Percentiles rank a stretch among this genome's conserved stretches.
These are phyloP conservation scores for Megaleporinus macrocephalus DNA, from an alignment of 2,113 vertebrate genomes.

Conservation along the genomic window DNA sequence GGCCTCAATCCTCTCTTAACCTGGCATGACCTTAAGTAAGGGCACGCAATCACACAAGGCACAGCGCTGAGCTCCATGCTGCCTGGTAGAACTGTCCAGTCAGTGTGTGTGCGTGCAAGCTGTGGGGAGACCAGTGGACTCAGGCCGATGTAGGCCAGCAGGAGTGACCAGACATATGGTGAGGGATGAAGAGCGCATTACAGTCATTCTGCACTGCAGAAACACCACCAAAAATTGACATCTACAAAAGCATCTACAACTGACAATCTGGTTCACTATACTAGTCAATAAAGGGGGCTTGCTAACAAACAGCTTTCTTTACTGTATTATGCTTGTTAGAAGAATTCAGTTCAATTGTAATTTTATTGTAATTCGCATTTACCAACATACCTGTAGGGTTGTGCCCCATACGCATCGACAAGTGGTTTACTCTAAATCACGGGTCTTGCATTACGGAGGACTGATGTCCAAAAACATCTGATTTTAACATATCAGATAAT, in stretches of 20 bases:
- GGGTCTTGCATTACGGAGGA: too few species aligned
- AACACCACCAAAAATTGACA: not conserved
- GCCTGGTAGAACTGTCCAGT: constrained; percentile 2
- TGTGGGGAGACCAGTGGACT: not conserved
- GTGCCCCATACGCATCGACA: too few species aligned
- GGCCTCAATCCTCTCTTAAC: constrained; percentile 1
- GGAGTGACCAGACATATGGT: not conserved
- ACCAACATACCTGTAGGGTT: too few species aligned
- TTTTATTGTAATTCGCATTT: too few species aligned
- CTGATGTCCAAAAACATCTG: too few species aligned
- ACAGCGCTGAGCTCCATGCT: not conserved
- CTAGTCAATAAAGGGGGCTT: not conserved
- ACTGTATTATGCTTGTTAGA: too few species aligned
- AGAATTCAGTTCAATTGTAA: too few species aligned
- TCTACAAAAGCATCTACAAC: not conserved
- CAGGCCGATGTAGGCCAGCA: not conserved
- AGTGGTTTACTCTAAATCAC: too few species aligned
- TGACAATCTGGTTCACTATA: too few species aligned
- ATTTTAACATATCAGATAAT: too few species aligned
- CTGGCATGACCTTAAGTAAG: constrained; percentile 27
- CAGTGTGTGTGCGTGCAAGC: not conserved
- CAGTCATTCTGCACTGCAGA: not conserved
- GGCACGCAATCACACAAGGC: not conserved
- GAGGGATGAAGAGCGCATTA: not conserved
- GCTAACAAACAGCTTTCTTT: not conserved